Conservation (phyloP, 1,140 invertebrate species). For the Eriocheir sinensis region DNA sequence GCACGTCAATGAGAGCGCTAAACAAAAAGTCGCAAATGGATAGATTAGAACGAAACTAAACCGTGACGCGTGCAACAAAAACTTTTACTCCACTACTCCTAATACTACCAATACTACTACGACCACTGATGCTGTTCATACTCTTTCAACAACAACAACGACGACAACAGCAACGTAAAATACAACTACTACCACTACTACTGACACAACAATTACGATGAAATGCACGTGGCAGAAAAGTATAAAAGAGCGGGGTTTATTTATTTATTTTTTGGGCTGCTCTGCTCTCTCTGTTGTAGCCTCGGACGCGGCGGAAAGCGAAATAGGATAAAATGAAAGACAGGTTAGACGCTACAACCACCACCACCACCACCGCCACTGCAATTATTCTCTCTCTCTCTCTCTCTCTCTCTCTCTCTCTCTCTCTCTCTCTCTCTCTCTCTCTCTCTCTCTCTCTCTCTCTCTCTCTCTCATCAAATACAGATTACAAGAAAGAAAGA, state of each 20-base stretch:
- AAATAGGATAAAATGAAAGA: conserved; percentile 2
- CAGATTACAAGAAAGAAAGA: no score
- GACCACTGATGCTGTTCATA: no score
- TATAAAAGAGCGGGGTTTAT: background rate
- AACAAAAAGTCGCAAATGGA: background rate
- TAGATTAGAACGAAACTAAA: background rate
- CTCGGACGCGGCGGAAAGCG: no score
- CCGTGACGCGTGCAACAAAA: no score
- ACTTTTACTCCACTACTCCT: no score
- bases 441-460: conserved; percentile 38
- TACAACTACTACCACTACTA: no score
- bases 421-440: background rate
- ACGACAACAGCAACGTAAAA: background rate
- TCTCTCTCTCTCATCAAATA: background rate
- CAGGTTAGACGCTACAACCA: no score
- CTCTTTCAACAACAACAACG: background rate
- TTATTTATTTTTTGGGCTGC: no score
- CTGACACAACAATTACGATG: background rate
- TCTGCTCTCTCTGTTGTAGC: no score
- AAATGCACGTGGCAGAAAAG: background rate
- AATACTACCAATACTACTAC: no score
- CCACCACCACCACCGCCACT: background rate
- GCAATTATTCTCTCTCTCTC: background rate
- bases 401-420: background rate
- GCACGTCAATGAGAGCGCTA: background rate